Evolutionary conservation across 2,113 vertebrate genomes (phyloP), one percentile per base, ranked within the genome.

Genomic region (Odobenus rosmarus): DNA sequence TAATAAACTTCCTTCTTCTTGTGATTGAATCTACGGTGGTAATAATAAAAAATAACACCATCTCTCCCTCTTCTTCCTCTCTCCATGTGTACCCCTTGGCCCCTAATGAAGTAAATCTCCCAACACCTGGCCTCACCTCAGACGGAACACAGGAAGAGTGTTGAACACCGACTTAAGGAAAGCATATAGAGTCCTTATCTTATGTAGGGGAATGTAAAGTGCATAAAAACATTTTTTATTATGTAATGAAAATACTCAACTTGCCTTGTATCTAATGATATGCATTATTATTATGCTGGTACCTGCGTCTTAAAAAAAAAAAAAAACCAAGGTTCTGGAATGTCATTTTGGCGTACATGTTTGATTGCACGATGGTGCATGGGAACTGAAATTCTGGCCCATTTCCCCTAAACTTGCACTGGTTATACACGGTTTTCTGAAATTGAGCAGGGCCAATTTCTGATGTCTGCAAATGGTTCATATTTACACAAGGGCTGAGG

Each of bases 1-100:
- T 96, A 95, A 97, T 83, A 96, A 76, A 90, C 94, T 95, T 95
- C 90, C 53, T 95, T 91, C 19, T 97, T 96, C 42, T 90, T 92
- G 57, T 97, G 96, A 97, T 94, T 96, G 59, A 95, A 88, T 97
- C 93, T 97, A 61, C 55, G 64, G 46, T 93, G 62, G 71, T 82
- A 87, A 89, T 59, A 71, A 97, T 69, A 89, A 82, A 69, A 80
- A 97, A 74, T 24, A 26, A 42, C 23, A 74, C 4, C 10, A 36
- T 85, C 82, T 83, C 62, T 67, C 19, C 4, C 19, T 74, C 39
- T 67, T 89, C 55, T 57, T 72, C 36, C 33, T 64, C 42, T 86
- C 5, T 74, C 23, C 6, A 80, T 1, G 16, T 67, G 23, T 42
- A 36, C 0, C 4, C 31, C 26, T 26, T 19, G 51, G 33, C 39